These are phyloP conservation scores for Branchipolynoe longqiensis DNA, from an alignment of 2,888 invertebrate species.

Conservation along the genomic window DNA sequence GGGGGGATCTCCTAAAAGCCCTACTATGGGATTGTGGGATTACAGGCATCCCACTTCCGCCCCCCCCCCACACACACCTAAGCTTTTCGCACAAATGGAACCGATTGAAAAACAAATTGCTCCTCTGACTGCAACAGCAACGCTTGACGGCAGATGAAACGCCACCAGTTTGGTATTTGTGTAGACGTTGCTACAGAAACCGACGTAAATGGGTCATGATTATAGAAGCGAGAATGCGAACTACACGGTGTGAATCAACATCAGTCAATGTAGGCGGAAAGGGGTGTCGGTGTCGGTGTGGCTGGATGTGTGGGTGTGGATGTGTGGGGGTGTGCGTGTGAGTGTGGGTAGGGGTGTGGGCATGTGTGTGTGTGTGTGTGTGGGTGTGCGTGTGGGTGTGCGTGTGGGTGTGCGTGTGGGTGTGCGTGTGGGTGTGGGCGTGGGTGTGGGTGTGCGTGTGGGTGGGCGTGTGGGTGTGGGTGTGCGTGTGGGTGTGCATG, in stretches of 20 bases:
- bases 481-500: neutral
- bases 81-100: too few relatives aligned
- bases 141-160: neutral
- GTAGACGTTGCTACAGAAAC: slow-evolving; percentile 25
- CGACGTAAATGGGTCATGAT: neutral
- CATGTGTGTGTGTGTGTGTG: neutral
- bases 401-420: neutral
- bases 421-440: neutral
- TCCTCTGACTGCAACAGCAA: neutral
- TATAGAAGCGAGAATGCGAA: neutral
- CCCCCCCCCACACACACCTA: too few relatives aligned
- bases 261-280: neutral
- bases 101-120: too few relatives aligned
- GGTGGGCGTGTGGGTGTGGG: neutral
- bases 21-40: too few relatives aligned
- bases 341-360: neutral
- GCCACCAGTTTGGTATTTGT: neutral
- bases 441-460: neutral
- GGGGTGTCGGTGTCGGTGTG: neutral
- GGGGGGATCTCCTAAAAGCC: too few relatives aligned
- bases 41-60: too few relatives aligned
- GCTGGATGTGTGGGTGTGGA: neutral
- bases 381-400: neutral
- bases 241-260: neutral
- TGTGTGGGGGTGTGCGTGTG: neutral